These are phyloP conservation scores for Ceratitis capitata DNA, from an alignment of 1,140 invertebrate genomes.

Conservation along the genomic window DNA sequence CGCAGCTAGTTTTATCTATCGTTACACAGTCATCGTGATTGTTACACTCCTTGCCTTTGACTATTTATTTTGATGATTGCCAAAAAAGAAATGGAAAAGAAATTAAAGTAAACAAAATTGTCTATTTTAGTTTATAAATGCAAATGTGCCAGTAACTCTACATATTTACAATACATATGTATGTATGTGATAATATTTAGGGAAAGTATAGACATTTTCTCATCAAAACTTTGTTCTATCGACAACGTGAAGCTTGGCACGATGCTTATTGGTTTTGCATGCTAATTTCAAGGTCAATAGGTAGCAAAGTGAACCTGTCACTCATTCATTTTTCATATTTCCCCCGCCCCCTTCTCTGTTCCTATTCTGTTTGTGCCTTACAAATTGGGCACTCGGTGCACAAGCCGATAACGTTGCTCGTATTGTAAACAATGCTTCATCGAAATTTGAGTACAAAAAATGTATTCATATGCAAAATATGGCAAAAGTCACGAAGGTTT, in stretches of 20 bases:
- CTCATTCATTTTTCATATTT: background rate
- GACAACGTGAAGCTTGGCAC: background rate
- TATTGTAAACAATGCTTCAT: background rate
- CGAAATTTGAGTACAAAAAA: background rate
- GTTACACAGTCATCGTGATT: conserved; percentile 71
- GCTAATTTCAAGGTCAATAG: conserved; percentile 10
- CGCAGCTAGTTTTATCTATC: conserved; percentile 73
- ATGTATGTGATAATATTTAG: background rate
- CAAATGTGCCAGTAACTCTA: too few relatives aligned
- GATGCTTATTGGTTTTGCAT: background rate
- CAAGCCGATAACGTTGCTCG: background rate
- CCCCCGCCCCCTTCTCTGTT: background rate
- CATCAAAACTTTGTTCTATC: background rate
- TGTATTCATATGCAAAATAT: background rate
- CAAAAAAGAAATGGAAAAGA: background rate
- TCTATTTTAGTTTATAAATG: background rate
- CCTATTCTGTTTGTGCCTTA: background rate
- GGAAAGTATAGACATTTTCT: too few relatives aligned
- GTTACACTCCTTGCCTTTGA: conserved; percentile 71
- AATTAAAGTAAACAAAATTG: background rate
- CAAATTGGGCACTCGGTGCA: background rate
- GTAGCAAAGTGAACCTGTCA: background rate
- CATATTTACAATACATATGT: too few relatives aligned
- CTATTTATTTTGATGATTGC: conserved; percentile 42
- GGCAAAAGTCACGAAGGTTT: background rate